These are phyloP conservation scores for Drosophila borealis DNA, from an alignment of 2,888 invertebrate species.

Conservation along the genomic window DNA sequence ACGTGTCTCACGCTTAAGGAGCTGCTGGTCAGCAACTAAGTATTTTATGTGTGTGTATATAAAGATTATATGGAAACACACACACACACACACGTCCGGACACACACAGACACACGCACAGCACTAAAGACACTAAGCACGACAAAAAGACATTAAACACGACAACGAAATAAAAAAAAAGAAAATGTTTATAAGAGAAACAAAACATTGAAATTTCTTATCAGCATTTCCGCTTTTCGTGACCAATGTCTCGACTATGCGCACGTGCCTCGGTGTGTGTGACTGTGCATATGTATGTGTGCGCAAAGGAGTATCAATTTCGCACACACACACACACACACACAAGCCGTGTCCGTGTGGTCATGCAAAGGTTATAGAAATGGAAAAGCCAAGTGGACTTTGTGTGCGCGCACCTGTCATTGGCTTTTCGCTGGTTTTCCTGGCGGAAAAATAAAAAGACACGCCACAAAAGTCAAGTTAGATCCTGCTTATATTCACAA, in stretches of 20 bases:
- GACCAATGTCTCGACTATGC: slow-evolving; percentile 83
- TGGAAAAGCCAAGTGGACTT: slow-evolving; percentile 60
- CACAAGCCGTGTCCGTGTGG: slow-evolving; percentile 33
- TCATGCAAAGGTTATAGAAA: slow-evolving; percentile 80
- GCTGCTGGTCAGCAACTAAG: slow-evolving; percentile 54
- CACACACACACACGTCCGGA: slow-evolving; percentile 37
- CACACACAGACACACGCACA: slow-evolving; percentile 26
- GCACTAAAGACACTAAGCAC: slow-evolving; percentile 83
- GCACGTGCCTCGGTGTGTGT: slow-evolving; percentile 39
- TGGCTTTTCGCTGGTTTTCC: slow-evolving; percentile 39
- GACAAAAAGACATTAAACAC: slow-evolving; percentile 85
- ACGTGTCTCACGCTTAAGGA: slow-evolving; percentile 37
- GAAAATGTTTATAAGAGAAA: slow-evolving; percentile 61
- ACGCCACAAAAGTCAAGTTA: slow-evolving; percentile 42
- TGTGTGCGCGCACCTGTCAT: slow-evolving; percentile 47
- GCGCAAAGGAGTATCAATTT: slow-evolving; percentile 63
- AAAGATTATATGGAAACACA: slow-evolving; percentile 69
- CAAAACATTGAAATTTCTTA: slow-evolving; percentile 84
- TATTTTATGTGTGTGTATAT: slow-evolving; percentile 68
- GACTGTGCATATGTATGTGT: slow-evolving; percentile 18
- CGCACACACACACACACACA: slow-evolving; percentile 43
- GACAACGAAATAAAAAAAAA: slow-evolving; percentile 81
- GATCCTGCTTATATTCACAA: slow-evolving; percentile 79
- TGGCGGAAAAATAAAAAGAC: slow-evolving; percentile 34
- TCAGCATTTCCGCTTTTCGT: slow-evolving; percentile 85